These are phyloP conservation scores for rabbit (Oryctolagus cuniculus) DNA, from an alignment of 2,113 vertebrate genomes.

Conservation along the genomic window mOryCun1.1 NC_091449.1:46996001-46996500, in stretches of 20 bases:
- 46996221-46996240: background rate
- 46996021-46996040: background rate
- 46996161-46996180: background rate
- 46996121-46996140: background rate
- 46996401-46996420: background rate
- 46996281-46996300: background rate
- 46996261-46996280: background rate
- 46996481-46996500: too few species aligned
- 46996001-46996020: background rate
- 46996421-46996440: background rate
- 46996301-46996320: background rate
- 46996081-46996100: background rate
- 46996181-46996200: background rate
- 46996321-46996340: background rate
- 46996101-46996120: background rate
- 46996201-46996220: background rate
- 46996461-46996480: too few species aligned
- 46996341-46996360: background rate
- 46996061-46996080: background rate
- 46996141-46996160: background rate
- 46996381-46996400: background rate
- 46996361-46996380: background rate
- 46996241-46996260: background rate
- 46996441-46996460: too few species aligned
- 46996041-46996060: too few species aligned